phyloP scores from a whole-genome alignment of 2,888 invertebrate species.

The Archaeoteleia sp. region DNA sequence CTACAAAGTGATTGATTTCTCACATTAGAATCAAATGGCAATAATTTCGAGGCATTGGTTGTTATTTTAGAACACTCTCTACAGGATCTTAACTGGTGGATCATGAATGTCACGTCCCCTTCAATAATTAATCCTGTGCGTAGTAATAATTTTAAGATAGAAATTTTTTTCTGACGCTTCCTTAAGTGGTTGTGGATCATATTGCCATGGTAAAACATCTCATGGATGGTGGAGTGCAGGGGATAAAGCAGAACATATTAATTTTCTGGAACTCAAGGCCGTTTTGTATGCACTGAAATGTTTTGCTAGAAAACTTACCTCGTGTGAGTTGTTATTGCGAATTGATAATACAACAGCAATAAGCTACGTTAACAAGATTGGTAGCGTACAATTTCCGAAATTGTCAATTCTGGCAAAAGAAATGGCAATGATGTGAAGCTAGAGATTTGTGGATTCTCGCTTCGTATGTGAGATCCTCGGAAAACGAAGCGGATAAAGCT shows the following conservation, averaged over 20 bases:
- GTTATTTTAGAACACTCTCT: neutral
- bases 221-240: slow-evolving; percentile 12
- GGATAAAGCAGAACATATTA: slow-evolving; percentile 16
- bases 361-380: slow-evolving; percentile 19
- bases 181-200: slow-evolving; percentile 42
- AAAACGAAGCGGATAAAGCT: slow-evolving; percentile 17
- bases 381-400: slow-evolving; percentile 16
- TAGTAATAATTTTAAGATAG: slow-evolving; percentile 6
- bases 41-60: slow-evolving; percentile 37
- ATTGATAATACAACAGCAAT: slow-evolving; percentile 26
- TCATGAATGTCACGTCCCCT: slow-evolving; percentile 4
- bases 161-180: slow-evolving; percentile 50
- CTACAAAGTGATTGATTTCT: slow-evolving; percentile 29
- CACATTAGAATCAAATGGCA: slow-evolving; percentile 16
- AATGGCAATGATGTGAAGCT: slow-evolving; percentile 26
- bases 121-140: slow-evolving; percentile 22
- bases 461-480: slow-evolving; percentile 14
- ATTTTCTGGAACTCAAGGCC: slow-evolving; percentile 20
- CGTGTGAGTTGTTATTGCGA: slow-evolving; percentile 20
- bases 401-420: slow-evolving; percentile 6
- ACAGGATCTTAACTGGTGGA: slow-evolving; percentile 43
- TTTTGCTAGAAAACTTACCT: slow-evolving; percentile 18
- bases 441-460: slow-evolving; percentile 14
- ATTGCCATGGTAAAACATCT: neutral
- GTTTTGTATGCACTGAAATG: slow-evolving; percentile 25